Percentiles rank a stretch among this genome's conserved stretches.
Evolutionary conservation across 2,797 vertebrate genomes (phyloP).

Genomic region (Pangasius macronema): DNA sequence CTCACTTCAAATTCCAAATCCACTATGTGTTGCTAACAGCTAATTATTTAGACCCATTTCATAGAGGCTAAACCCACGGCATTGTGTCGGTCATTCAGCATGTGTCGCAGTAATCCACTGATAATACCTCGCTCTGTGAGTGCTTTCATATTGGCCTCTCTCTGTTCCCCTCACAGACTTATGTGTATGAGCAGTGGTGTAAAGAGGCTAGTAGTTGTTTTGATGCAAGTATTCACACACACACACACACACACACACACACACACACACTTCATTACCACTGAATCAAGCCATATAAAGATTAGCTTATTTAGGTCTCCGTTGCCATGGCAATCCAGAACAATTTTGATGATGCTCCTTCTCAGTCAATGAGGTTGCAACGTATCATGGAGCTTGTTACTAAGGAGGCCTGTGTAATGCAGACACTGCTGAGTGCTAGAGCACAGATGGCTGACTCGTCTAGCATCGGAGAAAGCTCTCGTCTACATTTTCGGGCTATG

Average conservation of each 20-base stretch:
- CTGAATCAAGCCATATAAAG: constrained; percentile 72
- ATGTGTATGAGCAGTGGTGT: constrained; percentile 28
- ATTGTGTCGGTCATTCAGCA: constrained; percentile 32
- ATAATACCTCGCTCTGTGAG: constrained; percentile 35
- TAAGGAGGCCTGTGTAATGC: constrained; percentile 76
- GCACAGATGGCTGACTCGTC: constrained; percentile 77
- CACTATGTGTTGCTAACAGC: constrained; percentile 24
- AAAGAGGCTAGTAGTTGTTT: constrained; percentile 21
- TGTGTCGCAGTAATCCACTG: constrained; percentile 25
- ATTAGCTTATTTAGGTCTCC: constrained; percentile 80
- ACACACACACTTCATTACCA: constrained; percentile 41
- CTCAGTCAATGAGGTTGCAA: constrained; percentile 78
- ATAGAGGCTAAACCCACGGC: constrained; percentile 27
- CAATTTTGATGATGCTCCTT: constrained; percentile 82
- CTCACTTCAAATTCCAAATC: constrained; percentile 26
- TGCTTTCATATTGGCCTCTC: constrained; percentile 34
- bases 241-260: constrained; percentile 15
- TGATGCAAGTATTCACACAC: constrained; percentile 2
- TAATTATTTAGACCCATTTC: constrained; percentile 41
- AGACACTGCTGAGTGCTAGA: constrained; percentile 59
- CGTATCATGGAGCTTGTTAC: constrained; percentile 81
- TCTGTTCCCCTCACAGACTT: constrained; percentile 28
- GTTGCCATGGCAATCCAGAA: constrained; percentile 83
- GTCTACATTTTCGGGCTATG: constrained; percentile 67
- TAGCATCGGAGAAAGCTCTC: constrained; percentile 70